Conservation (phyloP, 2,888 invertebrate genomes). For the Harpagoxenus sublaevis region DNA sequence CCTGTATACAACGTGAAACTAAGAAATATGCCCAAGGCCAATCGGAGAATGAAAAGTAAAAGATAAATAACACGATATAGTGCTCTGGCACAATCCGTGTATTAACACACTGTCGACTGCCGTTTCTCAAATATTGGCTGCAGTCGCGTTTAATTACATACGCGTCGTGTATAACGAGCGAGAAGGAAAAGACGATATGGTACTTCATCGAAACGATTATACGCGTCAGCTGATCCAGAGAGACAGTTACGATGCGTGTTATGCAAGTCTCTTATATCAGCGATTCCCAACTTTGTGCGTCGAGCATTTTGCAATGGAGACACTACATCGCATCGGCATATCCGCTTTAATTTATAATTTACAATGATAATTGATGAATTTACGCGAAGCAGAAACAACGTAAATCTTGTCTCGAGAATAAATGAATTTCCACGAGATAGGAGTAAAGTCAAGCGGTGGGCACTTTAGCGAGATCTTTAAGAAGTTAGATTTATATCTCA, state of each 20-base stretch:
- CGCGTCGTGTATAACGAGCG: neutral
- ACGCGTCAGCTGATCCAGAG: conserved; percentile 49
- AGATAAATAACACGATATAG: conserved; percentile 38
- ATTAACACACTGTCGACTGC: neutral
- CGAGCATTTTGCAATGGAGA: neutral
- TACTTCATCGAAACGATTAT: conserved; percentile 57
- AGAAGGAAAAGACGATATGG: conserved; percentile 37
- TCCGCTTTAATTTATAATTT: neutral
- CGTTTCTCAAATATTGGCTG: conserved; percentile 46
- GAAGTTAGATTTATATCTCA: neutral
- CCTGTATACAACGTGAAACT: neutral
- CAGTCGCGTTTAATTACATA: conserved; percentile 36
- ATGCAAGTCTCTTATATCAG: conserved; percentile 45
- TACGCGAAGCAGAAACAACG: neutral
- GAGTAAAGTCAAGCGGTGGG: neutral
- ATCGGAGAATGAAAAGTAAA: conserved; percentile 24
- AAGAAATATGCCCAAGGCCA: conserved; percentile 26
- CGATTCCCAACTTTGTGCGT: conserved; percentile 24
- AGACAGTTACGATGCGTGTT: conserved; percentile 54
- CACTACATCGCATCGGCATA: neutral
- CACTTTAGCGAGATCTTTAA: neutral
- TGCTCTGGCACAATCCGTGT: neutral
- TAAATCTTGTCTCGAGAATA: neutral
- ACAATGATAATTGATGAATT: neutral
- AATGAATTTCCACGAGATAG: neutral